Evolutionary conservation across 2,888 invertebrate genomes (phyloP).

Genomic region (Hesperia comma): DNA sequence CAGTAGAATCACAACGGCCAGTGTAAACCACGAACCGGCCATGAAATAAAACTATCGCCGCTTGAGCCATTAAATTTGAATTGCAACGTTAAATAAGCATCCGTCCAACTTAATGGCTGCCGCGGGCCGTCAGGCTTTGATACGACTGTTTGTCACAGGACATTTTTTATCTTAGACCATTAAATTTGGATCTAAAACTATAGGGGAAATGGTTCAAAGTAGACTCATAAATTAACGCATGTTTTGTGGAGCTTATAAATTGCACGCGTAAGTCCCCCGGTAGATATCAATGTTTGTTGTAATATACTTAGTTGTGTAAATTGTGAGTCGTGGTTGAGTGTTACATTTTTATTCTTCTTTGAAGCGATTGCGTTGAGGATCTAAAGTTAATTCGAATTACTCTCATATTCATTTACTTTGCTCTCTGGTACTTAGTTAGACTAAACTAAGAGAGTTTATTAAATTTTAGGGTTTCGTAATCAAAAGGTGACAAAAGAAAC

Average conservation of each 20-base stretch:
- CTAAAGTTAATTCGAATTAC: too few relatives aligned
- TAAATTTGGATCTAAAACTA: conserved; percentile 22
- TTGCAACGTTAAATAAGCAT: conserved; percentile 24
- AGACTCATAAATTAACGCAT: background rate
- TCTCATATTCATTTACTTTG: too few relatives aligned
- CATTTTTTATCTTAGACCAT: conserved; percentile 28
- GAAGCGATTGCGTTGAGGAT: too few relatives aligned
- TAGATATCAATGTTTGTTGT: background rate
- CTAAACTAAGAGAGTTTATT: too few relatives aligned
- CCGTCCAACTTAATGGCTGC: conserved; percentile 16
- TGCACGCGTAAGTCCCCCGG: background rate
- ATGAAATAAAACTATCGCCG: conserved; percentile 30
- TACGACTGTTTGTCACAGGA: conserved; percentile 15
- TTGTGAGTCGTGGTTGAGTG: too few relatives aligned
- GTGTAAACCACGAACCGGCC: conserved; percentile 10
- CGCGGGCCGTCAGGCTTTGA: conserved; percentile 1
- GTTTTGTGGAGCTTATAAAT: too few relatives aligned
- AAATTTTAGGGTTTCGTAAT: too few relatives aligned
- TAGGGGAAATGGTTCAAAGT: conserved; percentile 5
- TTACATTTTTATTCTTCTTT: too few relatives aligned
- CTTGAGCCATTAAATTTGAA: conserved; percentile 31
- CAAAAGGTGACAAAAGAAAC: too few relatives aligned
- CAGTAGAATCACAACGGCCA: conserved; percentile 1
- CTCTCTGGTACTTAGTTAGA: too few relatives aligned
- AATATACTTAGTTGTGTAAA: background rate